Base-by-base conservation (phyloP, 2,797 vertebrate species). In the Coccyzus lansbergi region DNA sequence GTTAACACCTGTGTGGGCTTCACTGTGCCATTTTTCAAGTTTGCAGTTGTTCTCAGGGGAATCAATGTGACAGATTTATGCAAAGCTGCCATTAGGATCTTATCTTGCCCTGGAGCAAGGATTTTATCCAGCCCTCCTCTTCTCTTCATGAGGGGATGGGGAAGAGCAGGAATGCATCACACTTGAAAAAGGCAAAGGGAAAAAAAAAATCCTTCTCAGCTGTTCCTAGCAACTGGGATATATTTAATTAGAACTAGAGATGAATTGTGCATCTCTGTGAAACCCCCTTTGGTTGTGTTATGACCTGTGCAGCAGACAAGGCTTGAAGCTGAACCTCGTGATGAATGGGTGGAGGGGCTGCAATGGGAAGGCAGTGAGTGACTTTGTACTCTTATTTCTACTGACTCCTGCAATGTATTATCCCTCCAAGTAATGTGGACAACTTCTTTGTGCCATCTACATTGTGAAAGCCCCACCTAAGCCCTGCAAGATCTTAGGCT, bases 41-140 rank as follows among this genome's bases (percentile, higher is more conserved):
- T 95, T 95, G 72, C 67, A 94, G 78, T 89, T 86, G 69, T 77
- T 92, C 88, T 95, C 86, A 17, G 59, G 79, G 70, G 87, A 96
- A 88, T 93, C 69, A 67, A 80, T 94, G 86, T 96, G 96, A 96
- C 94, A 96, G 96, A 91, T 95, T 97, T 96, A 96, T 83, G 86
- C 74, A 95, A 68, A 92, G 65, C 84, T 94, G 44, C 34, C 67
- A 52, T 95, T 94, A 65, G 80, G 90, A 83, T 92, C 49, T 80
- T 79, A 86, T 90, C 78, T 90, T 95, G 86, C 91, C 96, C 90
- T 1, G 58, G 36, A 94, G 96, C 93, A 92, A 93, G 68, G 71
- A 89, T 96, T 97, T 97, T 93, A 96, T 94, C 82, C 3, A 2
- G 62, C 1, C 5, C 29, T 91, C 46, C 77, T 82, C 74, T 87